These are phyloP conservation scores for Cirrhinus mrigala DNA, from an alignment of 2,797 vertebrate genomes.

Conservation along the genomic window DNA sequence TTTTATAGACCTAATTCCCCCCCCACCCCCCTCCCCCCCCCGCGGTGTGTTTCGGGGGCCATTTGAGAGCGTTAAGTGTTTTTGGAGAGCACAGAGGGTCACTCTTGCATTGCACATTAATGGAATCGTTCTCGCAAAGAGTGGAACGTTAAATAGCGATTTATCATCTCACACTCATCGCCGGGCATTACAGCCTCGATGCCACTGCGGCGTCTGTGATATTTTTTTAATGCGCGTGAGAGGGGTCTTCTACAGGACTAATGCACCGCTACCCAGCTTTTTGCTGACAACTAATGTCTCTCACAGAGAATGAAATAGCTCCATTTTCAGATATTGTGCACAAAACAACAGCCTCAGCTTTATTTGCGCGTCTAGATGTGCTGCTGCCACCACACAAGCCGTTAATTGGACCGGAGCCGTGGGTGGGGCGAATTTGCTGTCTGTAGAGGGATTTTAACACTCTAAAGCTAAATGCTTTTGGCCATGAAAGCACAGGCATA, in stretches of 20 bases:
- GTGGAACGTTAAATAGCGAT: slow-evolving; percentile 65
- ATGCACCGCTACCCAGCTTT: slow-evolving; percentile 39
- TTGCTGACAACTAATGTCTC: slow-evolving; percentile 54
- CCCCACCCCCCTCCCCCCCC: slow-evolving; percentile 50
- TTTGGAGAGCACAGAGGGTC: slow-evolving; percentile 61
- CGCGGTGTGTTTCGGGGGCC: slow-evolving; percentile 54
- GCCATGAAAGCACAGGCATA: slow-evolving; percentile 1
- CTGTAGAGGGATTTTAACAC: slow-evolving; percentile 22
- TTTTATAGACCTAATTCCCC: slow-evolving; percentile 61
- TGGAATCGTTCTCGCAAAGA: slow-evolving; percentile 64
- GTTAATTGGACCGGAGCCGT: slow-evolving; percentile 23
- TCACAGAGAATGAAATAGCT: slow-evolving; percentile 14
- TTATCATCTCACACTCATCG: slow-evolving; percentile 65
- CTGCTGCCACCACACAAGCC: slow-evolving; percentile 22
- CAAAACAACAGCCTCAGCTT: slow-evolving; percentile 55
- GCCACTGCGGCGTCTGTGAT: slow-evolving; percentile 21
- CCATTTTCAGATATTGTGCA: slow-evolving; percentile 42
- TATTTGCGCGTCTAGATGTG: slow-evolving; percentile 27
- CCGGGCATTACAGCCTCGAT: slow-evolving; percentile 16
- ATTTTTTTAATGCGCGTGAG: slow-evolving; percentile 37
- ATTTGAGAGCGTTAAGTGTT: slow-evolving; percentile 70
- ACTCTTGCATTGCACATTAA: slow-evolving; percentile 70
- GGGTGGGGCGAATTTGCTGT: slow-evolving; percentile 7
- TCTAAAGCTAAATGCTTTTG: slow-evolving; percentile 13
- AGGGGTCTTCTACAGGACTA: slow-evolving; percentile 44